Evolutionary conservation across 2,113 vertebrate genomes (phyloP).

Genomic region (Desmodus rotundus): DNA sequence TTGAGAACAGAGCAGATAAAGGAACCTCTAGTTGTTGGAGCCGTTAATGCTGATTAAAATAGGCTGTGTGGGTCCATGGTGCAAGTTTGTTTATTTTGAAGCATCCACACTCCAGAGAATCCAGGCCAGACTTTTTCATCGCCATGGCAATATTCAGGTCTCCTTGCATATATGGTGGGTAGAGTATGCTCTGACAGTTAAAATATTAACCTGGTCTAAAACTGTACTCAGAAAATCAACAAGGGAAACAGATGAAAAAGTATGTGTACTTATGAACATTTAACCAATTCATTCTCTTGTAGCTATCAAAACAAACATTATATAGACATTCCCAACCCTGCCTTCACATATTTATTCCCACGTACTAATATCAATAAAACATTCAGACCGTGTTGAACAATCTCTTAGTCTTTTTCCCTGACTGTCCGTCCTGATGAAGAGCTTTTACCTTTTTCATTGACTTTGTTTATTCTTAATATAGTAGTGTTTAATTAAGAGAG

Average conservation of each 20-base stretch:
- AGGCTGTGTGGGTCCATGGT: conserved; percentile 57
- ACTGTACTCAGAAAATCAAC: background rate
- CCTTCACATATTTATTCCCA: background rate
- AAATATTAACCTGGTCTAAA: background rate
- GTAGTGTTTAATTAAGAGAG: background rate
- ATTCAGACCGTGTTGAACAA: background rate
- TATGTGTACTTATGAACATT: background rate
- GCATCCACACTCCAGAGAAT: conserved; percentile 62
- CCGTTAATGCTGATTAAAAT: conserved; percentile 74
- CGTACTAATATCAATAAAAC: background rate
- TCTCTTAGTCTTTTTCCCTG: conserved; percentile 20
- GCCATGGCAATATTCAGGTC: conserved; percentile 62
- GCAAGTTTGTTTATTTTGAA: conserved; percentile 79
- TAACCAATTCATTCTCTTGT: background rate
- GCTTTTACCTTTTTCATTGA: background rate
- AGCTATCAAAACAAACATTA: background rate
- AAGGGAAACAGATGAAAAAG: background rate
- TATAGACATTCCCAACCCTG: background rate
- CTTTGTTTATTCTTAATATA: background rate
- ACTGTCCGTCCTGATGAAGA: background rate
- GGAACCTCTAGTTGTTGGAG: conserved; percentile 60
- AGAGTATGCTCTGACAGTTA: background rate
- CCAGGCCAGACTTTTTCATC: conserved; percentile 59
- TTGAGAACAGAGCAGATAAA: conserved; percentile 66
- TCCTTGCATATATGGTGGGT: background rate